Evolutionary conservation across 1,140 invertebrate genomes (phyloP).

Genomic region (Aphelinus certus): DNA sequence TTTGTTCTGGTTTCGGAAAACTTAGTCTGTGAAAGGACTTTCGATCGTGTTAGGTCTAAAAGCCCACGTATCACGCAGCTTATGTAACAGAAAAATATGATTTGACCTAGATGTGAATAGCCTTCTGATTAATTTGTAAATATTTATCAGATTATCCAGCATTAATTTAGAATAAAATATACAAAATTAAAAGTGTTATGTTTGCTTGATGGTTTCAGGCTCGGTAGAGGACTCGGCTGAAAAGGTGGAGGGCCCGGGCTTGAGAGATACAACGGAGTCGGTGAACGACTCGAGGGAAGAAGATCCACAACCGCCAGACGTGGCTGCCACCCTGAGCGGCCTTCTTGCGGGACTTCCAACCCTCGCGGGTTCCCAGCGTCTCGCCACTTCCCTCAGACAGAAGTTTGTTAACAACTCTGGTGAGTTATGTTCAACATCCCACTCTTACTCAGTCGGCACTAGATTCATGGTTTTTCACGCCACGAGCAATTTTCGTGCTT

Average conservation of each 20-base stretch:
- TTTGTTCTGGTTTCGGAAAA: no score
- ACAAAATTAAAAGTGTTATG: no score
- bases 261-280: constrained; percentile 61
- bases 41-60: no score
- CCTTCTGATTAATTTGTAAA: no score
- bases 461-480: no score
- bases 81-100: no score
- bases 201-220: constrained; percentile 45
- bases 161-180: no score
- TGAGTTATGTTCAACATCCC: constrained; percentile 49
- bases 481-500: no score
- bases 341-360: constrained; percentile 62
- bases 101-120: no score
- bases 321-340: constrained; percentile 59
- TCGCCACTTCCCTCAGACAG: constrained; percentile 62
- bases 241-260: constrained; percentile 67
- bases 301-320: constrained; percentile 57
- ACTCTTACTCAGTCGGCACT: background rate
- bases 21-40: no score
- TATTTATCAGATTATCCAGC: no score
- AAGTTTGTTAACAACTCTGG: constrained; percentile 62
- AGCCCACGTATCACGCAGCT: no score
- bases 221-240: constrained; percentile 61
- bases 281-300: constrained; percentile 60
- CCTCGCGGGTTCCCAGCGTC: constrained; percentile 63